Evolutionary conservation across 2,888 invertebrate genomes (phyloP).

Genomic region (Limnephilus marmoratus): DNA sequence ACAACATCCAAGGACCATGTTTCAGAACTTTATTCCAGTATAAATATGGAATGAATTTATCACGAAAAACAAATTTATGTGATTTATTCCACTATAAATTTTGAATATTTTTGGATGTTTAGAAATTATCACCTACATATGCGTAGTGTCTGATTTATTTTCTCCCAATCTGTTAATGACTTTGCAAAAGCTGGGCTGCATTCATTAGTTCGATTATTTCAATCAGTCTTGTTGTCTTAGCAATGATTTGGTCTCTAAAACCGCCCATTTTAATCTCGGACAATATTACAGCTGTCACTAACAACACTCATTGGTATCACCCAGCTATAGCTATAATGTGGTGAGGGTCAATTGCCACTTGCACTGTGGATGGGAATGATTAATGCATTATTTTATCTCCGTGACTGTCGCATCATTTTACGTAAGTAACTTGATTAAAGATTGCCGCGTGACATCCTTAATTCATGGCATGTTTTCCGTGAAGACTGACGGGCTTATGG

Average conservation of each 20-base stretch:
- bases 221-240: neutral
- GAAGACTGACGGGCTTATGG: neutral
- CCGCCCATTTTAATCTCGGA: slow-evolving; percentile 7
- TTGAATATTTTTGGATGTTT: too few species aligned
- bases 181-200: neutral
- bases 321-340: neutral
- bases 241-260: neutral
- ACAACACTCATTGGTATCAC: neutral
- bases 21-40: too few species aligned
- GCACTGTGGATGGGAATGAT: slow-evolving; percentile 32
- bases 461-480: neutral
- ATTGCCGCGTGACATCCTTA: neutral
- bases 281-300: neutral
- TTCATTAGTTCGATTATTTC: neutral
- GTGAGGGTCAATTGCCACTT: slow-evolving; percentile 33
- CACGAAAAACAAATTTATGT: too few species aligned
- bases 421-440: neutral
- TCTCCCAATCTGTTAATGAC: too few species aligned
- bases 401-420: neutral
- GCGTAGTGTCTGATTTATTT: too few species aligned
- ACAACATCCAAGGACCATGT: too few species aligned
- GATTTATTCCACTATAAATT: too few species aligned
- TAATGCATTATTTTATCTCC: slow-evolving; percentile 40
- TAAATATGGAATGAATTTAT: too few species aligned
- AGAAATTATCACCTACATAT: too few species aligned